Conservation (phyloP, 2,888 invertebrate species). For the Macaria liturata region DNA sequence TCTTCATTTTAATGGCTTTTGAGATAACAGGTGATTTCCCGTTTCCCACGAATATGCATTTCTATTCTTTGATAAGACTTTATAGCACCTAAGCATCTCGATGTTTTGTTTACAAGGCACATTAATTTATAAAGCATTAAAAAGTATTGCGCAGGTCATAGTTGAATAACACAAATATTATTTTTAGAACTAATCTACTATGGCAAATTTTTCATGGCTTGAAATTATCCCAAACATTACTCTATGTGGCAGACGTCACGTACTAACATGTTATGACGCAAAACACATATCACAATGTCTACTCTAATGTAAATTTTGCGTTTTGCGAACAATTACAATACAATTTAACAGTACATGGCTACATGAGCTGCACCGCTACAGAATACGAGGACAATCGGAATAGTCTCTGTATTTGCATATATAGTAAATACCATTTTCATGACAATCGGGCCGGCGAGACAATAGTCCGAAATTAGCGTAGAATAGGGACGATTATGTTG, state of each 20-base stretch:
- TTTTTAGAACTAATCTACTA: too few species aligned
- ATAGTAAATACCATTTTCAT: conserved; percentile 38
- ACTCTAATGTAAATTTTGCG: not conserved
- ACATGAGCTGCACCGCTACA: conserved; percentile 5
- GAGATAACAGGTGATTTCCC: not conserved
- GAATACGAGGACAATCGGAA: conserved; percentile 30
- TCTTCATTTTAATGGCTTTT: not conserved
- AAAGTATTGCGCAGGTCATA: too few species aligned
- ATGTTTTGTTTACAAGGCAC: not conserved
- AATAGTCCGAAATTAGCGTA: conserved; percentile 33
- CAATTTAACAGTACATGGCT: conserved; percentile 11
- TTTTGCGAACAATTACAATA: conserved; percentile 10
- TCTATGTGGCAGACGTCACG: too few species aligned
- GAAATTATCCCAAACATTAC: too few species aligned
- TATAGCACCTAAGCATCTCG: not conserved
- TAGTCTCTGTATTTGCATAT: conserved; percentile 28
- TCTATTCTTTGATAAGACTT: not conserved
- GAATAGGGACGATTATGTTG: conserved; percentile 19
- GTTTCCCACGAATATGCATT: not conserved
- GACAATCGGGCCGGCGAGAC: conserved; percentile 31
- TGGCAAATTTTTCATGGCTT: too few species aligned
- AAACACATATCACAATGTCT: too few species aligned
- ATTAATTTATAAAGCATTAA: too few species aligned
- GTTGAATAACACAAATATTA: too few species aligned
- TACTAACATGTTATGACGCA: too few species aligned